A percentile compares a stretch with the other conserved stretches of the same genome.
Conservation (phyloP, 1,140 invertebrate genomes). For the Plodia interpunctella region DNA sequence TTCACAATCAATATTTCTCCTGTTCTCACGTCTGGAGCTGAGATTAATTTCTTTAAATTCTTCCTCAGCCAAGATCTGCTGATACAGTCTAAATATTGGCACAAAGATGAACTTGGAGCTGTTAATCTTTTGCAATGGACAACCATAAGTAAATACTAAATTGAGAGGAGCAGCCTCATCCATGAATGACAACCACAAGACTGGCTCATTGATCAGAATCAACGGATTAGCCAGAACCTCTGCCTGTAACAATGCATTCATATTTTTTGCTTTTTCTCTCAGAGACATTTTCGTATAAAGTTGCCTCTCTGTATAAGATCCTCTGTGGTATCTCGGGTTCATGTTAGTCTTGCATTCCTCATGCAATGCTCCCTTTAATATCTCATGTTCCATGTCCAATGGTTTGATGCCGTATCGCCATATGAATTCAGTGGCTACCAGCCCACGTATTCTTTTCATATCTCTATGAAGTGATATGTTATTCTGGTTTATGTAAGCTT, state of each 20-base stretch:
- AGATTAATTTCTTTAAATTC: constrained; percentile 54
- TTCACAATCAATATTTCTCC: constrained; percentile 24
- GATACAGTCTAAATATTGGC: constrained; percentile 67
- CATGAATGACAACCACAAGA: constrained; percentile 43
- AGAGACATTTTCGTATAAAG: constrained; percentile 65
- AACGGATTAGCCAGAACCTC: constrained; percentile 54
- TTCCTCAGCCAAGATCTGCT: constrained; percentile 61
- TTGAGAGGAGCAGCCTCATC: constrained; percentile 35
- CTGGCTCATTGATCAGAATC: constrained; percentile 51
- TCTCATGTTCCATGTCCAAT: constrained; percentile 58
- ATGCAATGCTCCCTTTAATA: constrained; percentile 61
- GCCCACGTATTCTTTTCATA: constrained; percentile 66
- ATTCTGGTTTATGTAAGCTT: constrained; percentile 76
- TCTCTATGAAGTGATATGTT: constrained; percentile 64
- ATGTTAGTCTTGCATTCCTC: constrained; percentile 67
- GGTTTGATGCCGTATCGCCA: constrained; percentile 72
- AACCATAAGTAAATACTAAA: constrained; percentile 53
- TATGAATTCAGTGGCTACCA: constrained; percentile 73
- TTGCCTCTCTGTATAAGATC: constrained; percentile 75
- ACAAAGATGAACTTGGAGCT: constrained; percentile 73
- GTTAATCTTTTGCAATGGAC: constrained; percentile 57
- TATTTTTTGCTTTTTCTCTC: constrained; percentile 67
- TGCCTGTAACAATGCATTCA: constrained; percentile 50
- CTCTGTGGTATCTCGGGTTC: constrained; percentile 68
- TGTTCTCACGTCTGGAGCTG: constrained; percentile 22